These are phyloP conservation scores for Sebastes paucispinis DNA, from an alignment of 2,797 vertebrate genomes.

Conservation along the genomic window DNA sequence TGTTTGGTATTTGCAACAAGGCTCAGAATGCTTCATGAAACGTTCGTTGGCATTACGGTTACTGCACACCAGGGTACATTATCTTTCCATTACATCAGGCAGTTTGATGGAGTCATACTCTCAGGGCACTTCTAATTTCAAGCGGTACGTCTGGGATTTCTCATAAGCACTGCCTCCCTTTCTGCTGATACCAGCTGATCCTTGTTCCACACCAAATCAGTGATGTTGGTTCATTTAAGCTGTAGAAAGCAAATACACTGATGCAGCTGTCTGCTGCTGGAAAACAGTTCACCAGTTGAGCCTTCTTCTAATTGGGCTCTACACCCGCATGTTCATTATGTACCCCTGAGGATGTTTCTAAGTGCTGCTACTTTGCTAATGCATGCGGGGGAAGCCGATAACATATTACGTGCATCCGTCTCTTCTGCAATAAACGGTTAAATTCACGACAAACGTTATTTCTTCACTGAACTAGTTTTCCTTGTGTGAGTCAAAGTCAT, in stretches of 20 bases:
- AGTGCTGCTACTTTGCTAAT: conserved; percentile 18
- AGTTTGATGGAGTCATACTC: conserved; percentile 68
- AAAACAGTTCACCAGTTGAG: conserved; percentile 33
- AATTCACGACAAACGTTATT: conserved; percentile 50
- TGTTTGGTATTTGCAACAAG: conserved; percentile 66
- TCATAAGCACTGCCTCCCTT: conserved; percentile 31
- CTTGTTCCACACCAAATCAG: conserved; percentile 42
- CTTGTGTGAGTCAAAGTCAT: conserved; percentile 55
- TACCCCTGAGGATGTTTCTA: conserved; percentile 36
- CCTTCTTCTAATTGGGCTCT: conserved; percentile 42
- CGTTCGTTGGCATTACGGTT: conserved; percentile 64
- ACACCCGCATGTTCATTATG: conserved; percentile 43
- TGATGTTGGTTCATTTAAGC: conserved; percentile 47
- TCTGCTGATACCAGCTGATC: conserved; percentile 55
- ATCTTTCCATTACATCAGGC: conserved; percentile 73
- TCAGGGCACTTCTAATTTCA: conserved; percentile 65
- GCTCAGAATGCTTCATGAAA: conserved; percentile 57
- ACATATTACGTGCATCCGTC: conserved; percentile 33
- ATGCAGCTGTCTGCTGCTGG: conserved; percentile 4
- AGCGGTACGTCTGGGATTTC: conserved; percentile 54
- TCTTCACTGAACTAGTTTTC: conserved; percentile 61
- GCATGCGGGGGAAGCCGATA: not conserved
- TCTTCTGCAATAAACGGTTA: conserved; percentile 50
- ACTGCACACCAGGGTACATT: conserved; percentile 73
- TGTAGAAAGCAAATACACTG: conserved; percentile 24